A percentile compares a stretch with the other conserved stretches of the same genome.
These are phyloP conservation scores for Temnothorax ravouxi DNA, from an alignment of 2,888 invertebrate species.

Conservation along the genomic window DNA sequence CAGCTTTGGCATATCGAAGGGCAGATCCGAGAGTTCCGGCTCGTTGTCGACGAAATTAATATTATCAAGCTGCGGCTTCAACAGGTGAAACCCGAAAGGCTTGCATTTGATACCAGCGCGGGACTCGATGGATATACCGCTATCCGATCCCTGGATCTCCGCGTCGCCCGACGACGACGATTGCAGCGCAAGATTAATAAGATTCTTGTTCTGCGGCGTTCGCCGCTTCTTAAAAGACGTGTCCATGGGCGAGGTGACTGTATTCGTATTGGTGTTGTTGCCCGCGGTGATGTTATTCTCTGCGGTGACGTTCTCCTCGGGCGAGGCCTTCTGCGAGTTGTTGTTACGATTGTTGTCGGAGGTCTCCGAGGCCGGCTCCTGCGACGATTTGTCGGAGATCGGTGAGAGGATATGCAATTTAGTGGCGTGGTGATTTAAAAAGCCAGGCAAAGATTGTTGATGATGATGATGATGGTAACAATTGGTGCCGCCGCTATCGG, in stretches of 20 bases:
- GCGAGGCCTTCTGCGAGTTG: conserved; percentile 92
- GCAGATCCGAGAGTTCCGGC: conserved; percentile 92
- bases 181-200: conserved; percentile 90
- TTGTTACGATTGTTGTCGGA: conserved; percentile 94
- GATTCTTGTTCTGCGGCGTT: conserved; percentile 92
- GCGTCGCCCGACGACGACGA: conserved; percentile 90
- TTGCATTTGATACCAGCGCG: conserved; percentile 92
- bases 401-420: conserved; percentile 95
- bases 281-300: conserved; percentile 81
- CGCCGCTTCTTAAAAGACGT: conserved; percentile 88
- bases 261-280: conserved; percentile 83
- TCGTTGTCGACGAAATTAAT: conserved; percentile 85
- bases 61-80: conserved; percentile 88
- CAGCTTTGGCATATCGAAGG: conserved; percentile 96
- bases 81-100: conserved; percentile 88
- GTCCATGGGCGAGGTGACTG: conserved; percentile 81
- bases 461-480: conserved; percentile 87
- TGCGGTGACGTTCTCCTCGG: conserved; percentile 89
- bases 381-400: conserved; percentile 96
- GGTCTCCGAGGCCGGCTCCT: conserved; percentile 94
- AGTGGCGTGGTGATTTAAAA: conserved; percentile 90
- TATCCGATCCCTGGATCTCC: conserved; percentile 95
- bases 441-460: conserved; percentile 88
- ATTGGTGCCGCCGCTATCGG: conserved; percentile 91
- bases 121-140: conserved; percentile 95